Conservation (phyloP, 2,113 vertebrate genomes). For the Hydrochoerus hydrochaeris region DNA sequence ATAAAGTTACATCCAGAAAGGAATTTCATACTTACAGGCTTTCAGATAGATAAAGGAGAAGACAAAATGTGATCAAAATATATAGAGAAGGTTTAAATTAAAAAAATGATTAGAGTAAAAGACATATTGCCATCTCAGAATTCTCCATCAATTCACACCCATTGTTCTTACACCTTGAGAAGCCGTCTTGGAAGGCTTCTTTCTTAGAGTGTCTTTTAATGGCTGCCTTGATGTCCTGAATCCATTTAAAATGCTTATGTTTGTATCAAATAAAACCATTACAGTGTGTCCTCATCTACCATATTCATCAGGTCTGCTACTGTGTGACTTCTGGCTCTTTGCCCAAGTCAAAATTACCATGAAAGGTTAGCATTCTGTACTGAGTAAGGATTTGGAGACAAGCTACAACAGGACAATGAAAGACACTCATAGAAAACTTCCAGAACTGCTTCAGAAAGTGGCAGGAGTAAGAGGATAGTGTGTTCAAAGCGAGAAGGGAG, state of each 20-base stretch:
- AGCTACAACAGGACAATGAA: neutral
- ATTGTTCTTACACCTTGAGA: neutral
- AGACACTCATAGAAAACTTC: neutral
- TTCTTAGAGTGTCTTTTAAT: neutral
- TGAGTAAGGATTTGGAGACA: neutral
- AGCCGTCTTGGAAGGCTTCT: neutral
- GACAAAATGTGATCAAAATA: neutral
- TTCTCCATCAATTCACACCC: neutral
- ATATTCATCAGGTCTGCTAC: neutral
- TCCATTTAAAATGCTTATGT: neutral
- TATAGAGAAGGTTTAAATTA: neutral
- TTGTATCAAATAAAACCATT: neutral
- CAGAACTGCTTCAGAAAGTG: neutral
- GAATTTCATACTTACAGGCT: neutral
- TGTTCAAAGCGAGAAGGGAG: neutral
- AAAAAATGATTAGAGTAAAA: neutral
- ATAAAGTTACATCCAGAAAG: neutral
- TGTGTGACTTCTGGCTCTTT: neutral
- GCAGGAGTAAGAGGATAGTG: neutral
- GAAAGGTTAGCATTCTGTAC: neutral
- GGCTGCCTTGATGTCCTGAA: neutral
- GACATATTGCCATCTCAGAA: neutral
- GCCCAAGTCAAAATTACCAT: neutral
- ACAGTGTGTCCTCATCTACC: neutral
- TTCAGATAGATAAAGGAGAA: neutral